phyloP scores from a whole-genome alignment of 1,140 invertebrate genomes.

The Rhizoglyphus robini region DNA sequence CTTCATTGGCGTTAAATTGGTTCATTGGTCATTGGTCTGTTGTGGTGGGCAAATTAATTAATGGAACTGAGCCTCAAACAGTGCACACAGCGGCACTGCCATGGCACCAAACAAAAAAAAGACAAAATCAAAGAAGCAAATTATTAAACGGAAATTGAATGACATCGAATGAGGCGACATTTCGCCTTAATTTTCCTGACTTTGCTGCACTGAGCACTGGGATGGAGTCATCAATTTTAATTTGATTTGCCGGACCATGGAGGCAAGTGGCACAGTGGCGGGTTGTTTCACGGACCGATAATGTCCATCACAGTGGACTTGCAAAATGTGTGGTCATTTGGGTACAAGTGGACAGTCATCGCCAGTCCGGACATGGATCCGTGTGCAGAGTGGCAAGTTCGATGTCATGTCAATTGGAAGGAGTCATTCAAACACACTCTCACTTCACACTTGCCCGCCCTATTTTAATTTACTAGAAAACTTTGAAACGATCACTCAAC shows the following conservation, averaged over 20 bases:
- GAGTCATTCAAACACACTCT: background rate
- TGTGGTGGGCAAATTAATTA: too few relatives aligned
- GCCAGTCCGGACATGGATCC: too few relatives aligned
- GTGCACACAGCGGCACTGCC: too few relatives aligned
- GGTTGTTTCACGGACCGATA: background rate
- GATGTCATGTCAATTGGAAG: background rate
- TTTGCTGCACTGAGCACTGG: too few relatives aligned
- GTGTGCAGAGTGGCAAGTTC: background rate
- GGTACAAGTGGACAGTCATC: too few relatives aligned
- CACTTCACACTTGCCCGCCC: too few relatives aligned
- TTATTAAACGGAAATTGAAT: constrained; percentile 14
- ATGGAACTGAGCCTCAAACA: too few relatives aligned
- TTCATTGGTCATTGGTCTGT: too few relatives aligned
- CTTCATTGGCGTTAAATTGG: too few relatives aligned
- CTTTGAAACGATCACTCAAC: too few relatives aligned
- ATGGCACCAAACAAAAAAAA: too few relatives aligned
- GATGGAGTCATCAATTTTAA: constrained; percentile 7
- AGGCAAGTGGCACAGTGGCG: background rate
- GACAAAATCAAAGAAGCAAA: background rate
- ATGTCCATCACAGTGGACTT: background rate
- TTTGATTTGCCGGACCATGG: background rate
- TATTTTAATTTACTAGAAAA: too few relatives aligned
- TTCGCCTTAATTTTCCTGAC: background rate
- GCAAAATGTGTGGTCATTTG: background rate
- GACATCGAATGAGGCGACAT: constrained; percentile 1